Conservation (phyloP, 1,140 invertebrate species). For the Apis laboriosa region DNA sequence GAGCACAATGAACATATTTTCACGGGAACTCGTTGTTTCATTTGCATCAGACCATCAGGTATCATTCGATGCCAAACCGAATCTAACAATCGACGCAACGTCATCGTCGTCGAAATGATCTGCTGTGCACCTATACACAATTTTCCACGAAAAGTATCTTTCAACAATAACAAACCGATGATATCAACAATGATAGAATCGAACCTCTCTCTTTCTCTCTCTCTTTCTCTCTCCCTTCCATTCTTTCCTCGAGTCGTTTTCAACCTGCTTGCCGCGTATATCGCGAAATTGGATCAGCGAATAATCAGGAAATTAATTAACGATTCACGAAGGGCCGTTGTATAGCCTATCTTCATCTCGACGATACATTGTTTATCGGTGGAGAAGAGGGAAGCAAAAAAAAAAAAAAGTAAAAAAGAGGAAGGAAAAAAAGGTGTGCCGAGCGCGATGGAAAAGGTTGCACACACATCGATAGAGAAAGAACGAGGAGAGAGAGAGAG, state of each 20-base stretch:
- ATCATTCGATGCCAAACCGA: not conserved
- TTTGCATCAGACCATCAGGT: too few relatives aligned
- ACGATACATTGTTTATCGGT: conserved; percentile 30
- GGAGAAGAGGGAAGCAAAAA: not conserved
- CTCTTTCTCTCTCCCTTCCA: too few relatives aligned
- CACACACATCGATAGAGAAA: conserved; percentile 37
- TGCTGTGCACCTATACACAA: not conserved
- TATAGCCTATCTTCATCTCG: conserved; percentile 20
- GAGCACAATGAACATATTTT: conserved; percentile 29
- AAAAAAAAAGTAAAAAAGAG: not conserved
- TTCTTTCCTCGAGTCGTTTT: not conserved
- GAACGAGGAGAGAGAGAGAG: conserved; percentile 16
- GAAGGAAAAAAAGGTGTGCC: too few relatives aligned
- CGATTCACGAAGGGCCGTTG: not conserved
- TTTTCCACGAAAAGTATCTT: conserved; percentile 12
- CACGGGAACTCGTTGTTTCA: not conserved
- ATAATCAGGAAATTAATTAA: conserved; percentile 53
- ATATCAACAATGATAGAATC: not conserved
- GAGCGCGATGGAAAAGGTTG: conserved; percentile 37
- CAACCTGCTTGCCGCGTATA: not conserved
- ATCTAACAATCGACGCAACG: conserved; percentile 16
- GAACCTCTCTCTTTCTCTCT: too few relatives aligned
- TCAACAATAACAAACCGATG: conserved; percentile 18
- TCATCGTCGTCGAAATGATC: not conserved
- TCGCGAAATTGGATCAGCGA: conserved; percentile 39